Percentiles rank a stretch among this genome's conserved stretches.
These are phyloP conservation scores for Nycteola revayana DNA, from an alignment of 2,888 invertebrate species.

Conservation along the genomic window DNA sequence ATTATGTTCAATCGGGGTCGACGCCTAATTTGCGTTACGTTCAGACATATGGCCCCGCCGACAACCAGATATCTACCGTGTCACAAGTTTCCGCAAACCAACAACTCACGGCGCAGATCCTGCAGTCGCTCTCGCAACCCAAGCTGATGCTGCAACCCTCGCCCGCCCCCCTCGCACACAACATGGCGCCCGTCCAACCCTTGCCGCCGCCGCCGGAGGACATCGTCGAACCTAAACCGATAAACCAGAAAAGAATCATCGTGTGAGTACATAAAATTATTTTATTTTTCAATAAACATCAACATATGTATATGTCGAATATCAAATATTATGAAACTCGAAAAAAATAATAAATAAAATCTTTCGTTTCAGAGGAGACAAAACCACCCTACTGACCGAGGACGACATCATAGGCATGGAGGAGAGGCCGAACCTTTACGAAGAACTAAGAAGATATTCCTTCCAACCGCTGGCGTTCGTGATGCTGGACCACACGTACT, in stretches of 20 bases:
- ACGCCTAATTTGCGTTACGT: conserved; percentile 72
- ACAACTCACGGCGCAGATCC: conserved; percentile 83
- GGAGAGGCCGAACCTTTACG: conserved; percentile 71
- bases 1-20: conserved; percentile 74
- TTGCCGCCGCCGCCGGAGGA: conserved; percentile 49
- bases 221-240: conserved; percentile 49
- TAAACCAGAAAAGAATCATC: conserved; percentile 67
- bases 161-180: conserved; percentile 46
- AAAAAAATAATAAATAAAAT: no score
- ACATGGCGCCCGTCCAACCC: conserved; percentile 16
- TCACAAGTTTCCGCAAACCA: conserved; percentile 83
- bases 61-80: conserved; percentile 60
- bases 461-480: conserved; percentile 70
- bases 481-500: conserved; percentile 77
- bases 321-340: no score
- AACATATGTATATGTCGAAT: no score
- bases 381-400: conserved; percentile 69
- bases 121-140: conserved; percentile 80
- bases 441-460: conserved; percentile 73
- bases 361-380: conserved; percentile 70
- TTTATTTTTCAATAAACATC: not conserved
- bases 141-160: conserved; percentile 62
- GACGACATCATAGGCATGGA: conserved; percentile 78
- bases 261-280: conserved; percentile 54
- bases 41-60: conserved; percentile 62